Percentiles rank a stretch among this genome's conserved stretches.
Conservation (phyloP, 2,888 invertebrate species). For the Zeuzera pyrina region DNA sequence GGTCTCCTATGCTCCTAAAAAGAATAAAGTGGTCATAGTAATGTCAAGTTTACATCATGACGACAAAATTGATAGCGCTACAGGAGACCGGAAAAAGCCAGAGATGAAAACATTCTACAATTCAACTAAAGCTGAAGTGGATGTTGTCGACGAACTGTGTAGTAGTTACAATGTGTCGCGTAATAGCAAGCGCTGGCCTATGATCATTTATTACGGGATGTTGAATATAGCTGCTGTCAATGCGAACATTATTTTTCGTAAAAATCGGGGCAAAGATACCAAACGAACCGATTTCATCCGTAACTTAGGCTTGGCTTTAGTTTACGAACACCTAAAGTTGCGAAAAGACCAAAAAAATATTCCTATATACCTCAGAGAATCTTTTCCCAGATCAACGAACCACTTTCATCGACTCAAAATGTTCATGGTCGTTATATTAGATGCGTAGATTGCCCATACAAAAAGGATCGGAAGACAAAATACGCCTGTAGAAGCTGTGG, state of each 20-base stretch:
- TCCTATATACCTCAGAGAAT: constrained; percentile 7
- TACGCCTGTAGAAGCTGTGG: constrained; percentile 6
- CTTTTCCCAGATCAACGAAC: constrained; percentile 6
- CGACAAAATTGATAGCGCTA: constrained; percentile 19
- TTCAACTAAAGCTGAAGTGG: constrained; percentile 21
- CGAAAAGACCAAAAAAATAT: constrained; percentile 8
- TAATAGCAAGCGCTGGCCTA: constrained; percentile 19
- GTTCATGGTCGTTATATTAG: constrained; percentile 7
- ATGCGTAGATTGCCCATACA: constrained; percentile 7
- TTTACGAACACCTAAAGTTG: constrained; percentile 5
- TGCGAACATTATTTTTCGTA: constrained; percentile 13
- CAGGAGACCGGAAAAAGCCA: constrained; percentile 19
- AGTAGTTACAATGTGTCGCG: constrained; percentile 17
- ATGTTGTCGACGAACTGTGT: constrained; percentile 20
- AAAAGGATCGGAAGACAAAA: constrained; percentile 11
- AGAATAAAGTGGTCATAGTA: constrained; percentile 23
- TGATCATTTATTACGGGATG: constrained; percentile 16
- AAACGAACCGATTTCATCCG: constrained; percentile 9
- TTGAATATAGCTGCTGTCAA: constrained; percentile 20
- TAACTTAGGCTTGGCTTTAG: constrained; percentile 7
- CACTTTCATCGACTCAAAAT: constrained; percentile 4
- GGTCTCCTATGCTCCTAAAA: constrained; percentile 26
- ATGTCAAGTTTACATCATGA: constrained; percentile 25
- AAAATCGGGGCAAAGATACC: constrained; percentile 10
- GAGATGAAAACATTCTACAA: constrained; percentile 25